Conservation (phyloP, 2,113 vertebrate genomes). For the Pollimyrus isidori region DNA sequence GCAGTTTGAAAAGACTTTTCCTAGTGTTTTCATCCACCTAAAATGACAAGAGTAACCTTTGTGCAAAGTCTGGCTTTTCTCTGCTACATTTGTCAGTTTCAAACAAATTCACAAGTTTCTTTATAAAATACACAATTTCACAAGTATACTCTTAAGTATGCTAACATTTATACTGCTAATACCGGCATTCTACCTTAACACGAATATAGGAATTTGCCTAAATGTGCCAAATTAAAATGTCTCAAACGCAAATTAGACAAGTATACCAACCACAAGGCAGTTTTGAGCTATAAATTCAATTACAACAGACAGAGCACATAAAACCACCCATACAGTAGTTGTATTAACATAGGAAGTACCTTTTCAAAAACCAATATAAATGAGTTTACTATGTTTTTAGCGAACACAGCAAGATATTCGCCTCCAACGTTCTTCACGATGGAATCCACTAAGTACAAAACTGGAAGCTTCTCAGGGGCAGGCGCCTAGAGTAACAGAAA, state of each 20-base stretch:
- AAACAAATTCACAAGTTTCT: background rate
- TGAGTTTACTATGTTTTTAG: slow-evolving; percentile 99
- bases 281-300: background rate
- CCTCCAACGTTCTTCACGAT: slow-evolving; percentile 99
- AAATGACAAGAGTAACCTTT: slow-evolving; percentile 60
- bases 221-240: background rate
- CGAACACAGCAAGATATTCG: slow-evolving; percentile 97
- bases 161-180: background rate
- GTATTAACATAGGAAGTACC: slow-evolving; percentile 69
- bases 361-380: slow-evolving; percentile 99
- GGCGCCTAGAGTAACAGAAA: slow-evolving; percentile 96
- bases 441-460: slow-evolving; percentile 99
- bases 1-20: slow-evolving; percentile 98
- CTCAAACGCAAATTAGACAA: background rate
- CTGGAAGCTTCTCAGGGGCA: slow-evolving; percentile 90
- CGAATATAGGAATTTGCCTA: background rate
- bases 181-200: background rate
- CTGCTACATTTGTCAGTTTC: slow-evolving; percentile 20
- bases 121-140: background rate
- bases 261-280: background rate
- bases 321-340: background rate
- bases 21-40: slow-evolving; percentile 99
- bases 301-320: background rate
- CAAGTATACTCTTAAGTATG: background rate
- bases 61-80: background rate